Conservation (phyloP, 1,140 invertebrate genomes). For the Apis dorsata region DNA sequence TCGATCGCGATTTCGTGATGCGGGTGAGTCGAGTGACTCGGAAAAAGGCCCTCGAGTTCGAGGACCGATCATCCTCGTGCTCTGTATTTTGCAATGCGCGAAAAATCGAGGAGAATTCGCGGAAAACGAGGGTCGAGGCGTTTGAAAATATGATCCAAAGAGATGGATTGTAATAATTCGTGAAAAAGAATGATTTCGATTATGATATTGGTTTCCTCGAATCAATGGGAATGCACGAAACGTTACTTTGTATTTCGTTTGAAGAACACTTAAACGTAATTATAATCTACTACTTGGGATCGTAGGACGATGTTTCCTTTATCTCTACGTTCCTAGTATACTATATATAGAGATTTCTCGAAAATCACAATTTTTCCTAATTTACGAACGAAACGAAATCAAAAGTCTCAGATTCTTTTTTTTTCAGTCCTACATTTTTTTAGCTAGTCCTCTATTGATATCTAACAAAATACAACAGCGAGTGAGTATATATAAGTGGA, state of each 20-base stretch:
- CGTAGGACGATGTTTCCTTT: background rate
- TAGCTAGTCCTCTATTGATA: background rate
- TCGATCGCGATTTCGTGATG: background rate
- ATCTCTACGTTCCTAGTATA: too few species aligned
- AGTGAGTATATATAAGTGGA: slow-evolving; percentile 29
- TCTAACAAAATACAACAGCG: slow-evolving; percentile 39
- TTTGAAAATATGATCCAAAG: background rate
- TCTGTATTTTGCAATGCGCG: background rate
- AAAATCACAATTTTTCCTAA: too few species aligned
- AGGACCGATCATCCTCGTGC: too few species aligned
- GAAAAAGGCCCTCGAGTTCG: background rate
- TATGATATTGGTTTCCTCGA: too few species aligned
- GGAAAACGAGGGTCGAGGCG: background rate
- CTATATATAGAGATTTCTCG: too few species aligned
- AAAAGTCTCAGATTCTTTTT: background rate
- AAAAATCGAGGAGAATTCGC: background rate
- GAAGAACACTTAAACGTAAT: background rate
- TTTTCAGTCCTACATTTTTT: background rate
- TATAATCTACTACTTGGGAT: slow-evolving; percentile 8
- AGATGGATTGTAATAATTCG: too few species aligned
- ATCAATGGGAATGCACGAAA: too few species aligned
- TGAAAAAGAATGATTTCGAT: too few species aligned
- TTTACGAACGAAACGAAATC: background rate
- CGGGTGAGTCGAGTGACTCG: rapidly evolving
- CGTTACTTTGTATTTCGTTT: too few species aligned